Base-by-base conservation (phyloP, 2,113 vertebrate species). In the Pterophyllum scalare region DNA sequence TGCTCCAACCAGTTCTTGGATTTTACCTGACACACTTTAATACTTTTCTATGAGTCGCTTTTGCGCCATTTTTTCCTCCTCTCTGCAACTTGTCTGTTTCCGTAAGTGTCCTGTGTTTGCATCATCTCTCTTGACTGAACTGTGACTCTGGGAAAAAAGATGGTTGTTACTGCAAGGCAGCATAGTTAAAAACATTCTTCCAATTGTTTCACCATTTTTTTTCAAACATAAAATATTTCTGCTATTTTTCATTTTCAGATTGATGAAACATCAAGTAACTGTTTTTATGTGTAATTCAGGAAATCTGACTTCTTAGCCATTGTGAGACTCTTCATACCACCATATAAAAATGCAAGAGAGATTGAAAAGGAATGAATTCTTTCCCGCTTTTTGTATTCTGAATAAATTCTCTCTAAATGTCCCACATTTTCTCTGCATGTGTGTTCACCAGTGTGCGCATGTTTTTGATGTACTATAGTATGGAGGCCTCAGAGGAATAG, bases 391-490 rank as follows among this genome's bases (percentile, higher is more conserved):
- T 77, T 74, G 88, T 85, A 77, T 90, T 88, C 77, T 76, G 82
- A 90, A 91, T 89, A 91, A 74, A 89, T 90, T 90, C 77, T 54
- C 79, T 64, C 59, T 79, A 74, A 91, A 85, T 91, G 92, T 90
- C 92, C 92, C 91, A 92, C 84, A 92, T 91, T 94, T 89, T 67
- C 35, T 28, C 49, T 33, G 76, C 78, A 72, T 84, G 83, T 82
- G 80, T 56, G 61, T 81, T 49, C 58, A 24, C 75, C 35, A 46
- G 76, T 19, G 64, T 83, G 86, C 28, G 64, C 3, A 1, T 79
- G 40, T 75, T 80, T 91, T 90, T 89, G 86, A 90, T 91, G 90
- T 87, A 57, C 78, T 62, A 67, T 85, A 87, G 82, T 81, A 75
- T 62, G 38, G 82, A 74, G 54, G 75, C 84, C 90, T 85, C 80